Evolutionary conservation across 2,113 vertebrate species (phyloP).

Genomic region (Menidia beryllina): DNA sequence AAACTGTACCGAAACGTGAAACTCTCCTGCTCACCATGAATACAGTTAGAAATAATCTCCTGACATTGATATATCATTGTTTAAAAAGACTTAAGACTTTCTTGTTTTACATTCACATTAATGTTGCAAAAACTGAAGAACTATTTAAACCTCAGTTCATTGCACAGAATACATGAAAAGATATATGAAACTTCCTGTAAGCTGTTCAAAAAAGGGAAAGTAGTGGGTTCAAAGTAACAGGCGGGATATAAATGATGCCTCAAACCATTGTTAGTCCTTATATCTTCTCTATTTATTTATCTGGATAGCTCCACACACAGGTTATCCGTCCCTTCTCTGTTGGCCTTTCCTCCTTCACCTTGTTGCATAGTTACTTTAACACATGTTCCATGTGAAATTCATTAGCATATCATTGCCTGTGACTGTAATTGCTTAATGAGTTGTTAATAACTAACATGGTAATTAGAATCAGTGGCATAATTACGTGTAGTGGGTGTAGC

Average conservation of each 20-base stretch:
- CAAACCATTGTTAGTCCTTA: neutral
- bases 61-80: too few species aligned
- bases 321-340: constrained; percentile 2
- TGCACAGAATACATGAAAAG: too few species aligned
- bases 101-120: too few species aligned
- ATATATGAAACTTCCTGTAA: too few species aligned
- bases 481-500: constrained; percentile 78
- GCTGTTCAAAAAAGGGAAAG: too few species aligned
- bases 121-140: too few species aligned
- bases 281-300: neutral
- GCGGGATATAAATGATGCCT: neutral
- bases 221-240: neutral
- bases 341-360: constrained; percentile 46
- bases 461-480: constrained; percentile 84
- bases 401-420: constrained; percentile 81
- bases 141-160: too few species aligned
- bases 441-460: constrained; percentile 81
- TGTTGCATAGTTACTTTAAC: constrained; percentile 42
- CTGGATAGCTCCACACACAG: neutral
- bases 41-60: too few species aligned
- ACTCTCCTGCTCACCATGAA: too few species aligned
- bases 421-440: constrained; percentile 84
- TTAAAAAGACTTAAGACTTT: too few species aligned
- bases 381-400: constrained; percentile 69
- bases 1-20: too few species aligned